Evolutionary conservation across 2,113 vertebrate species (phyloP), one percentile per base, ranked within the genome.

Genomic region (Spermophilus dauricus): DNA sequence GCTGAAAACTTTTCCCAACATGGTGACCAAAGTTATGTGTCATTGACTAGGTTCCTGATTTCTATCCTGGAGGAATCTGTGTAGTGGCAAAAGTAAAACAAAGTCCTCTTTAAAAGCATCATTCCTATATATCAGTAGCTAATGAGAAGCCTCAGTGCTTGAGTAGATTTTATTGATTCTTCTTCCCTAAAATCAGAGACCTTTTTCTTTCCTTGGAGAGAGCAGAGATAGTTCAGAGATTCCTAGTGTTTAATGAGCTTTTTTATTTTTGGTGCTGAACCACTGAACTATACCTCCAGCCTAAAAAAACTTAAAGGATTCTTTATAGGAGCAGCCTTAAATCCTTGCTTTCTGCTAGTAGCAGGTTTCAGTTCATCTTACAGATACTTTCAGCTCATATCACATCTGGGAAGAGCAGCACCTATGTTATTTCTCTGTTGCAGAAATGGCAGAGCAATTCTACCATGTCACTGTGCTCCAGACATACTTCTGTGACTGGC

Each of bases 401-500:
- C 26, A 48, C n/a, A 39, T 0, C 22, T 91, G 16, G 4, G 28
- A 61, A 0, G 1, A 26, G 69, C 14, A 20, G 87, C n/a, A 69
- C 24, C 13, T 73, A 13, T 26, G 16, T 61, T 72, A 34, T 87
- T 83, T 97, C 12, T 81, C 63, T 97, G 42, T 98, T 42, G 72
- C 91, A 98, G 99, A 97, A 61, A 73, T 98, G 96, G 99, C 99
- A 13, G 88, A 97, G 69, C 90, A 97, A 98, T 97, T 98, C 56
- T 95, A 95, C 98, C 93, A 0, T 5, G 65, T 89, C 90, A 34
- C 82, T 17, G 5, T 98, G 32, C 65, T 99, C 73, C 96, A 9
- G 61, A 96, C 2, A 3, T 97, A 90, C 97, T 99, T 99, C 98
- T 97, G 83, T 0, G 11, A 73, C 1, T 99, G 99, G 99, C 96